A percentile compares a stretch with the other conserved stretches of the same genome.
phyloP scores from a whole-genome alignment of 2,113 vertebrate species.

The Cyphomyrus plagiostoma region DNA sequence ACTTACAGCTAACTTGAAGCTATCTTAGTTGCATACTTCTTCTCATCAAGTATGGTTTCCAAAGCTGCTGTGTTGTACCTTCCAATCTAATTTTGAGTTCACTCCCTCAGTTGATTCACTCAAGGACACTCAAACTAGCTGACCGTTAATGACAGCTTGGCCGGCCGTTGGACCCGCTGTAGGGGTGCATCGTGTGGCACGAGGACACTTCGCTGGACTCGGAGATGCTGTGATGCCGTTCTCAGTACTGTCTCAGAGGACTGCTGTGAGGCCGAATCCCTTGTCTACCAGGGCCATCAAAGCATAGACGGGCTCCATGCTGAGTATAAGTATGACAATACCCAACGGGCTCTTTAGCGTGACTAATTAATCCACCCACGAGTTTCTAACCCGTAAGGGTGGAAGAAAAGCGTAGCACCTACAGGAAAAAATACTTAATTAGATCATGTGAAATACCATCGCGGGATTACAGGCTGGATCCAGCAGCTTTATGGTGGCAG shows the following conservation, averaged over 20 bases:
- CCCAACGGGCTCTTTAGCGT: constrained; percentile 13
- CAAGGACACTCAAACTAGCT: not conserved
- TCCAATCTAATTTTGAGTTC: not conserved
- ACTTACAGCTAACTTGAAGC: not conserved
- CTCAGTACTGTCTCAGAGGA: not conserved
- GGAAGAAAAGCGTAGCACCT: not conserved
- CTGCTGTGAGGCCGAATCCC: not conserved
- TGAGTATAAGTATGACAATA: constrained; percentile 4
- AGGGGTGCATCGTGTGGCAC: not conserved
- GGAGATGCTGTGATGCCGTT: not conserved
- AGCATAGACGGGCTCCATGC: not conserved
- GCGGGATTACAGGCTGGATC: not conserved
- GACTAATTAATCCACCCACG: constrained; percentile 12
- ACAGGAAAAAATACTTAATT: constrained; percentile 6
- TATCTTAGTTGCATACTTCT: not conserved
- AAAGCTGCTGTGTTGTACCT: not conserved
- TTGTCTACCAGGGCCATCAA: not conserved
- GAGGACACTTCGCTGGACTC: not conserved
- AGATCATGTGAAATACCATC: constrained; percentile 4
- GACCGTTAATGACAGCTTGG: not conserved
- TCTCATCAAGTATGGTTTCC: not conserved
- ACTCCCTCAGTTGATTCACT: not conserved
- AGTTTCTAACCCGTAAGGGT: constrained; percentile 1
- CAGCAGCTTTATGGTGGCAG: not conserved
- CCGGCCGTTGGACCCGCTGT: not conserved